Conservation (phyloP, 64 coral and sea anemone species). For the Porites australiensis region DNA sequence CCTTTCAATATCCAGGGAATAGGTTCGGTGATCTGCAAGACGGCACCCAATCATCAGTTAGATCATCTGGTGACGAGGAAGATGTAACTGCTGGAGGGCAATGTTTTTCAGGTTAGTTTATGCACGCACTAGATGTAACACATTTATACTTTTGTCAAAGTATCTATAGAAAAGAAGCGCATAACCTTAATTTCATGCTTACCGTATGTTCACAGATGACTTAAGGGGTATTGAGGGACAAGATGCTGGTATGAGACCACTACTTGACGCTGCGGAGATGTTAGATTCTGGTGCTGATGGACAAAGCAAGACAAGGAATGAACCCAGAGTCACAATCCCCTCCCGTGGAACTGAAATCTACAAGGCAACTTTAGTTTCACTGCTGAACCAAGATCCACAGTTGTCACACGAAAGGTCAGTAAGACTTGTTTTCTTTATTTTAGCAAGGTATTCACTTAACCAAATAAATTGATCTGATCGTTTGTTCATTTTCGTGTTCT, state of each 20-base stretch:
- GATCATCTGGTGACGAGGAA: conserved; percentile 27
- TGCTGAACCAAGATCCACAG: conserved; percentile 41
- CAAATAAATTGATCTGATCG: too few relatives aligned
- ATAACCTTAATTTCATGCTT: too few relatives aligned
- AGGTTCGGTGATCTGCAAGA: neutral
- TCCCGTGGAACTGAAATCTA: conserved; percentile 33
- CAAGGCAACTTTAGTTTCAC: conserved; percentile 50
- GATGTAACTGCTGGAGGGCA: neutral
- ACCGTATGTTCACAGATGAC: neutral
- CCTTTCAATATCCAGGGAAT: conserved; percentile 5
- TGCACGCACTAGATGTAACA: neutral
- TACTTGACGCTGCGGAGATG: neutral
- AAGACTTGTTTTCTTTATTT: too few relatives aligned
- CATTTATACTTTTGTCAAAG: neutral
- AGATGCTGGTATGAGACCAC: neutral
- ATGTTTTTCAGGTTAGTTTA: conserved; percentile 1
- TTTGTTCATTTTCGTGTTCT: too few relatives aligned
- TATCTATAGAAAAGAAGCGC: too few relatives aligned
- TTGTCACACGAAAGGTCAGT: conserved; percentile 60
- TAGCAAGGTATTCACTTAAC: too few relatives aligned
- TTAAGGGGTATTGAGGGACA: neutral
- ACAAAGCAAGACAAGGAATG: neutral
- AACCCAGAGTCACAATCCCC: conserved; percentile 43
- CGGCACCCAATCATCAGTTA: neutral
- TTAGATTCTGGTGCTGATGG: too few relatives aligned